phyloP scores from a whole-genome alignment of 1,140 invertebrate genomes.

The Geopemphigus sp. region DNA sequence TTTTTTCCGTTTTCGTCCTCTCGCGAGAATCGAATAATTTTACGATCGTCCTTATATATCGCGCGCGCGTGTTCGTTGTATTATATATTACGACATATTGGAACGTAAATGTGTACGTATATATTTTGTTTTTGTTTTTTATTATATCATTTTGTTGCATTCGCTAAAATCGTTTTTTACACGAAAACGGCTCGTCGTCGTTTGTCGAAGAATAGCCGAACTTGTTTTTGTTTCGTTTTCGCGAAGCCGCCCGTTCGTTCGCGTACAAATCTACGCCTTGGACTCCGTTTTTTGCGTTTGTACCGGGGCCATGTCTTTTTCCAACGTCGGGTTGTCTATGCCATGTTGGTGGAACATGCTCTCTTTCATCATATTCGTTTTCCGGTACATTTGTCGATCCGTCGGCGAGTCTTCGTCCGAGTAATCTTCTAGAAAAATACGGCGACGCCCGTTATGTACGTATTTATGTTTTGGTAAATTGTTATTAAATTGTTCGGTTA shows the following conservation, averaged over 20 bases:
- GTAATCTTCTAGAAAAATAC: slow-evolving; percentile 28
- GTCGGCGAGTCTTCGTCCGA: slow-evolving; percentile 16
- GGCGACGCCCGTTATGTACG: not conserved
- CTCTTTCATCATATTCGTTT: slow-evolving; percentile 33
- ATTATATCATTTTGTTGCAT: not conserved
- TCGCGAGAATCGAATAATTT: no score
- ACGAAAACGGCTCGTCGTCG: not conserved
- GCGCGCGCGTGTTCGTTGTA: no score
- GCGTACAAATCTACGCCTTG: not conserved
- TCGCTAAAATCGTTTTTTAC: not conserved
- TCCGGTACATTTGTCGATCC: slow-evolving; percentile 37
- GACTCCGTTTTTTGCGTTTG: not conserved
- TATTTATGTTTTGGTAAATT: no score
- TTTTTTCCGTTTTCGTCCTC: no score
- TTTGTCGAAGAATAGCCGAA: not conserved
- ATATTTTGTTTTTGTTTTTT: not conserved
- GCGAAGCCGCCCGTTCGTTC: no score
- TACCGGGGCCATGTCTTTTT: not conserved
- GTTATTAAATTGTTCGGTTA: no score
- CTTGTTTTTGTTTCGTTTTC: not conserved
- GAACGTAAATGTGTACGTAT: not conserved
- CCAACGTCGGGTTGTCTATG: slow-evolving; percentile 33
- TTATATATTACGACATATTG: no score
- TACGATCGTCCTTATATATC: no score
- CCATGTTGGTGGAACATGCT: slow-evolving; percentile 39